A percentile compares a stretch with the other conserved stretches of the same genome.
phyloP scores from a whole-genome alignment of 2,888 invertebrate genomes.

The Urechis unicinctus region DNA sequence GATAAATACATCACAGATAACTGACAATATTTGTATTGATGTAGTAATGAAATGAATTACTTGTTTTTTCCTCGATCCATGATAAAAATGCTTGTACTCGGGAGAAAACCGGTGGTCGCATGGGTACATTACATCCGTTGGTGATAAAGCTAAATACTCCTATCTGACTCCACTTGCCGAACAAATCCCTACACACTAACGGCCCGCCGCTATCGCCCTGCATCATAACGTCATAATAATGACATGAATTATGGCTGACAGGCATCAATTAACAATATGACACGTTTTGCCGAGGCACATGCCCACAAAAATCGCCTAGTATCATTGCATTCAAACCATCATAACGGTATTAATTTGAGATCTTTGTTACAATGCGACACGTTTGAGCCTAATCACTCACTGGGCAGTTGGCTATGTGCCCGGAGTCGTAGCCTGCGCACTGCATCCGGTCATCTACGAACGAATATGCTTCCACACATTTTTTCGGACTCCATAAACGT shows the following conservation, averaged over 20 bases:
- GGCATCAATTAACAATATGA: no score
- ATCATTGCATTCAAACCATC: no score
- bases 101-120: slow-evolving; percentile 37
- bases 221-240: not conserved
- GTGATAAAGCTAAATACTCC: slow-evolving; percentile 19
- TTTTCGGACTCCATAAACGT: slow-evolving; percentile 29
- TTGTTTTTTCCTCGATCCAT: slow-evolving; percentile 33
- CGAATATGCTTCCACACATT: slow-evolving; percentile 29
- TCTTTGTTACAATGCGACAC: no score
- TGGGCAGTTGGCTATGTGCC: slow-evolving; percentile 25
- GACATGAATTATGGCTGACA: no score
- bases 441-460: slow-evolving; percentile 11
- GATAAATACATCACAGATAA: not conserved
- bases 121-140: slow-evolving; percentile 31
- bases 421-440: slow-evolving; percentile 44
- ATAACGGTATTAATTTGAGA: no score
- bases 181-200: slow-evolving; percentile 5
- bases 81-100: slow-evolving; percentile 25
- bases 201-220: slow-evolving; percentile 16
- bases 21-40: no score
- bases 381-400: no score
- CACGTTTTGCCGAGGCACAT: no score
- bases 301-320: no score
- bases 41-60: no score
- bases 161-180: slow-evolving; percentile 6